Evolutionary conservation across 2,888 invertebrate genomes (phyloP).

Genomic region (Pachliopta kotzebuea): DNA sequence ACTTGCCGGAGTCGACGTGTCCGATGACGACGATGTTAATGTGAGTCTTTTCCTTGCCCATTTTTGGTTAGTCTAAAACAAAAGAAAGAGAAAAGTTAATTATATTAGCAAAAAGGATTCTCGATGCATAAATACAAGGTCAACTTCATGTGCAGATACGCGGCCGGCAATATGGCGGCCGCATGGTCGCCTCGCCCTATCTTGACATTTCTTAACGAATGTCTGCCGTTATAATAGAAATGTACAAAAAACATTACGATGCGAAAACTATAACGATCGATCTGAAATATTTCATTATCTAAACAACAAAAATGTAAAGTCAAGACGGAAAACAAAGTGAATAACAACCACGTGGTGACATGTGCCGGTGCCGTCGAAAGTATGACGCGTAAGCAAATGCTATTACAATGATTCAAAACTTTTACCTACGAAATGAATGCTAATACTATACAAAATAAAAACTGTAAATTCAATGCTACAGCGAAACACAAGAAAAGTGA

Average conservation of each 20-base stretch:
- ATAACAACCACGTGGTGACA: slow-evolving; percentile 73
- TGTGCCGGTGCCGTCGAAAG: slow-evolving; percentile 62
- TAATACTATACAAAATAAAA: not conserved
- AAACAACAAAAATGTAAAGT: slow-evolving; percentile 10
- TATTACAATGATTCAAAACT: slow-evolving; percentile 33
- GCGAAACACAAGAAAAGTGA: not conserved
- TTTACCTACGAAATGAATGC: not conserved
- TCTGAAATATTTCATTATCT: not conserved
- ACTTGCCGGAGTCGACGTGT: slow-evolving; percentile 99
- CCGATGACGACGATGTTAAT: slow-evolving; percentile 99
- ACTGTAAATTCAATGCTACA: not conserved
- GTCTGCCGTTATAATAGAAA: slow-evolving; percentile 62
- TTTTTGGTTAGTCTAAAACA: slow-evolving; percentile 83
- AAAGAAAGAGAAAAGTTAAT: slow-evolving; percentile 42
- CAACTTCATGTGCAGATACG: slow-evolving; percentile 66
- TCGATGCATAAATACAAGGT: slow-evolving; percentile 66
- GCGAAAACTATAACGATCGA: not conserved
- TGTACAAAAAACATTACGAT: slow-evolving; percentile 18
- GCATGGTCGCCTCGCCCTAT: slow-evolving; percentile 80
- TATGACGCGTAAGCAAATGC: slow-evolving; percentile 76
- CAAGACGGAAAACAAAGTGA: slow-evolving; percentile 45
- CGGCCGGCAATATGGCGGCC: slow-evolving; percentile 79
- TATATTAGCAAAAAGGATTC: slow-evolving; percentile 36
- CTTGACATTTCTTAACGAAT: slow-evolving; percentile 77
- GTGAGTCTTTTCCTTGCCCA: slow-evolving; percentile 99